Base-by-base conservation (phyloP, 2,113 vertebrate genomes). In the Conger conger region DNA sequence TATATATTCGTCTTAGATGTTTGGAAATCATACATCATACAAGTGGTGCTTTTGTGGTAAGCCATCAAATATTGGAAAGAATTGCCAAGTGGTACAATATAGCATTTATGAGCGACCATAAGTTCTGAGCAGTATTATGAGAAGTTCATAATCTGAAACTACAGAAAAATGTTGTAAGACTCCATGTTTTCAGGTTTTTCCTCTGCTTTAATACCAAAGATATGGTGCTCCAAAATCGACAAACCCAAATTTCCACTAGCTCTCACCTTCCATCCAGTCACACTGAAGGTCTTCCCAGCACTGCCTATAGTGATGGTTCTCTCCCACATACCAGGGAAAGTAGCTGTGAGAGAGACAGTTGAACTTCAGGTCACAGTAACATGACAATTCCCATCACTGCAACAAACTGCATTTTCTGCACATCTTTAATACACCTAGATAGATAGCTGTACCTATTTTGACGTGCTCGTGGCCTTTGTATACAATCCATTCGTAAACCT, bases 281-380 rank as follows among this genome's bases (percentile, higher is more conserved):
- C 97, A 85, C 96, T 98, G 76, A 97, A 99, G 0, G 97, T 97
- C 92, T 99, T 99, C 57, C 98, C 98, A 82, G 97, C 97, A 85
- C 98, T 99, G 94, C 98, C 93, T 82, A 99, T 93, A 0, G 97
- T 99, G 87, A 99, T 63, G 16, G 98, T 99, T 94, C 98, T 95
- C 20, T 99, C 98, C 98, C 98, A 99, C 98, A 99, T 99, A 76
- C 97, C 97, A 84, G 98, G 98, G 81, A 99, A 94, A 0, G 94
- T 97, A 87, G 97, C 98, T 99, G 85, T 76, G 86, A 36, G 88
- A 88, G 91, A 86, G 84, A 50, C n/a, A 76, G 30, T 60, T 79
- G 30, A 83, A 54, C 11, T 30, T 50, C 42, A 50, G 27, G 20
- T 27, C 57, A 73, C 60, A 73, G 13, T 6, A 50, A 80, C 35